Evolutionary conservation across 2,113 vertebrate genomes (phyloP).

Genomic region (Bombycilla garrulus): DNA sequence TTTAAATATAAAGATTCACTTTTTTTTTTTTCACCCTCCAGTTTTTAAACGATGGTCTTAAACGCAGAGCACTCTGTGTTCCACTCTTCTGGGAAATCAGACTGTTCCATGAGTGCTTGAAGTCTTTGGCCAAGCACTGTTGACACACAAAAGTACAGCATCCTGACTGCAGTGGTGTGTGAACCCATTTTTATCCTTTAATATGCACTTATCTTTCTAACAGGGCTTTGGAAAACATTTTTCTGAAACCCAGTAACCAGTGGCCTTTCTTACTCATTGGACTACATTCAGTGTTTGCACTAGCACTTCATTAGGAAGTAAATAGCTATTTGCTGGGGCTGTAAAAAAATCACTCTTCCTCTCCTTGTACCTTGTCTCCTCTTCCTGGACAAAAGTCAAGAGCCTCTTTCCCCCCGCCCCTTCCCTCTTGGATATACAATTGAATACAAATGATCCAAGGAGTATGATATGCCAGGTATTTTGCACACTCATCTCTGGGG

Average conservation of each 20-base stretch:
- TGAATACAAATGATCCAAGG: conserved; percentile 3
- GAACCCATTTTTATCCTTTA: neutral
- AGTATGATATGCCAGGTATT: conserved; percentile 3
- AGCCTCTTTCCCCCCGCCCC: neutral
- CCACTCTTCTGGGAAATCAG: neutral
- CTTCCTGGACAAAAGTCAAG: conserved; percentile 54
- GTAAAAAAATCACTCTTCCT: conserved; percentile 44
- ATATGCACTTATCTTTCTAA: neutral
- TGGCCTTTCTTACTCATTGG: conserved; percentile 34
- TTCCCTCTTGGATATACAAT: neutral
- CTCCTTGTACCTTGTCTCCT: conserved; percentile 56
- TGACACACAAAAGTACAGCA: neutral
- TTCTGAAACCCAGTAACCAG: neutral
- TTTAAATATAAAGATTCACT: neutral
- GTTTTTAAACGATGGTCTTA: neutral
- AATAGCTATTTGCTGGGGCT: conserved; percentile 29
- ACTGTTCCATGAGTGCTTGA: neutral
- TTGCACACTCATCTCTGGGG: conserved; percentile 23
- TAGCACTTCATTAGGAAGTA: conserved; percentile 37
- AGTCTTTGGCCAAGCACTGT: neutral
- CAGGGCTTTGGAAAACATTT: neutral
- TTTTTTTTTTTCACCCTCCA: neutral
- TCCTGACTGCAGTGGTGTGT: neutral
- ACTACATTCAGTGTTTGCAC: neutral
- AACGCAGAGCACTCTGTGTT: neutral